Conservation (phyloP, 2,113 vertebrate species). For the Pseudois nayaur region DNA sequence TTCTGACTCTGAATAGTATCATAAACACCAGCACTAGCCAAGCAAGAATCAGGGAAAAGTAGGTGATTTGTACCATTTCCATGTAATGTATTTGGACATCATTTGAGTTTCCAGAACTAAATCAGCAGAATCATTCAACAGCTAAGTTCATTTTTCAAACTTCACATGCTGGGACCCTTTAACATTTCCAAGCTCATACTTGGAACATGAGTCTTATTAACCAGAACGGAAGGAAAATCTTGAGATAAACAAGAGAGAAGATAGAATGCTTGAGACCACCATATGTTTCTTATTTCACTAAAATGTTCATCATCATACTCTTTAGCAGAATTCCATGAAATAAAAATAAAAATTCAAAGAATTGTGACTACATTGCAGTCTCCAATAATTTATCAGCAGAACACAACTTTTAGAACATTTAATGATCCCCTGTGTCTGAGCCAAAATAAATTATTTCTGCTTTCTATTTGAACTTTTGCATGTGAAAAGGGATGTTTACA, state of each 20-base stretch:
- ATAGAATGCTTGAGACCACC: not conserved
- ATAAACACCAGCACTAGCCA: constrained; percentile 18
- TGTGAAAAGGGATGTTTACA: not conserved
- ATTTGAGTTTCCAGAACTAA: constrained; percentile 43
- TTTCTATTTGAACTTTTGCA: not conserved
- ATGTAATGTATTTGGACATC: not conserved
- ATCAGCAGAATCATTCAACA: not conserved
- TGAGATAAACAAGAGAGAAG: not conserved
- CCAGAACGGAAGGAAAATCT: not conserved
- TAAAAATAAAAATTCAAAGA: not conserved
- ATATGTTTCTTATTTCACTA: not conserved
- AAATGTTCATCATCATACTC: not conserved
- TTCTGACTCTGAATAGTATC: not conserved
- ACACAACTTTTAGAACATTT: not conserved
- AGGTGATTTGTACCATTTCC: not conserved
- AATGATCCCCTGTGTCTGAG: not conserved
- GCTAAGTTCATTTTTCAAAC: constrained; percentile 6
- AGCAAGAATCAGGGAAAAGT: not conserved
- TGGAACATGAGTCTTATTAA: not conserved
- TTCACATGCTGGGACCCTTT: not conserved
- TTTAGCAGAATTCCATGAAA: not conserved
- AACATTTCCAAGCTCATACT: not conserved
- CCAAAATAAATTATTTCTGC: not conserved
- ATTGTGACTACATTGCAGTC: not conserved
- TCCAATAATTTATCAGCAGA: not conserved